Conservation (phyloP, 2,888 invertebrate genomes). For the Ichneumoninae sp. region DNA sequence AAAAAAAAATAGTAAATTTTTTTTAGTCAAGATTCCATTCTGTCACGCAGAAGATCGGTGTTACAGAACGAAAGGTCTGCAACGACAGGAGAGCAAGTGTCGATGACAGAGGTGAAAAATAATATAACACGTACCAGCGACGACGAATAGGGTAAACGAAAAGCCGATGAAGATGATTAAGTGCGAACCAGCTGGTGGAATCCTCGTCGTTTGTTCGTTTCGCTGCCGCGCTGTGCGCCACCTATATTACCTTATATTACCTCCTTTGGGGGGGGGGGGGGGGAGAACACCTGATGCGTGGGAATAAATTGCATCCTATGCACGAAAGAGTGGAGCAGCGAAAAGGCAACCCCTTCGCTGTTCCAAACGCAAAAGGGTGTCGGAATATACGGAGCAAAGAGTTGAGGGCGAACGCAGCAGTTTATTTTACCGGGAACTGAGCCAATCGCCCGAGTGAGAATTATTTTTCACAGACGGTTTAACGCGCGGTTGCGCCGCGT, state of each 20-base stretch:
- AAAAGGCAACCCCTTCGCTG: not conserved
- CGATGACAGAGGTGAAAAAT: not conserved
- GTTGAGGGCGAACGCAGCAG: conserved; percentile 4
- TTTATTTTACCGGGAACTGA: conserved; percentile 36
- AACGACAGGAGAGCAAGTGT: not conserved
- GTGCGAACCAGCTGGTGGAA: conserved; percentile 1
- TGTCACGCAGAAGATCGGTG: not conserved
- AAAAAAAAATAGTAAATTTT: no score
- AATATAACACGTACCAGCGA: not conserved
- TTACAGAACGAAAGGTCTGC: not conserved
- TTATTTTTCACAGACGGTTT: conserved; percentile 50
- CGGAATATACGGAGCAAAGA: not conserved
- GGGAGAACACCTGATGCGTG: conserved; percentile 38
- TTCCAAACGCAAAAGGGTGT: not conserved
- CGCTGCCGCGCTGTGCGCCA: not conserved
- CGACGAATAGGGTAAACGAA: not conserved
- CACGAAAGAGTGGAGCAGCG: not conserved
- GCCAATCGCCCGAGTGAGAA: conserved; percentile 43
- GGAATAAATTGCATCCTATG: conserved; percentile 37
- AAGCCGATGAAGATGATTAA: conserved; percentile 14
- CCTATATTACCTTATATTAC: conserved; percentile 28
- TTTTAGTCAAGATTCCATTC: not conserved
- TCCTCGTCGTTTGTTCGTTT: conserved; percentile 15
- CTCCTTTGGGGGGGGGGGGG: not conserved
- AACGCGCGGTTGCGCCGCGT: not conserved